Evolutionary conservation across 2,113 vertebrate species (phyloP).

Genomic region (Austrofundulus limnaeus): DNA sequence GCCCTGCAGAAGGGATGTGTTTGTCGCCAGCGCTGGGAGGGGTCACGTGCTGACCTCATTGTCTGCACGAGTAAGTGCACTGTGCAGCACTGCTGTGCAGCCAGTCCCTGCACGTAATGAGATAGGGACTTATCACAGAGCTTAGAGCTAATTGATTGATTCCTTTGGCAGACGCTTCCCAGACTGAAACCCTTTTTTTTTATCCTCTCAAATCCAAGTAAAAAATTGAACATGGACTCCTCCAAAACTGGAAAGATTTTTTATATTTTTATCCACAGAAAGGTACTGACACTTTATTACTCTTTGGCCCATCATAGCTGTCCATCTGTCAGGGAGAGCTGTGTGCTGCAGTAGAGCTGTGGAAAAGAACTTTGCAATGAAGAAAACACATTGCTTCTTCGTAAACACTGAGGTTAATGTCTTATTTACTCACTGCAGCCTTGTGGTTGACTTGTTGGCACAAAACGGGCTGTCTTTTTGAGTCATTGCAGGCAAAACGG

Average conservation of each 20-base stretch:
- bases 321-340: slow-evolving; percentile 17
- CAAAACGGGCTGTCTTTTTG: slow-evolving; percentile 37
- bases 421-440: slow-evolving; percentile 56
- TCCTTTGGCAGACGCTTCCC: slow-evolving; percentile 55
- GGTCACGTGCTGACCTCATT: slow-evolving; percentile 83
- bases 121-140: slow-evolving; percentile 45
- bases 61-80: slow-evolving; percentile 75
- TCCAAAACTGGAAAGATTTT: slow-evolving; percentile 61
- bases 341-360: slow-evolving; percentile 15
- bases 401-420: slow-evolving; percentile 63
- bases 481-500: slow-evolving; percentile 18
- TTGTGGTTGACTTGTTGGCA: slow-evolving; percentile 36
- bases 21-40: slow-evolving; percentile 56
- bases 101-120: slow-evolving; percentile 33
- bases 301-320: slow-evolving; percentile 42
- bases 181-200: slow-evolving; percentile 37
- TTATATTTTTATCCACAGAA: slow-evolving; percentile 70
- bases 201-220: slow-evolving; percentile 34
- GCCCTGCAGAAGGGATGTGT: slow-evolving; percentile 68
- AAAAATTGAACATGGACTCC: slow-evolving; percentile 47
- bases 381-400: slow-evolving; percentile 43
- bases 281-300: slow-evolving; percentile 70
- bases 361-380: slow-evolving; percentile 52
- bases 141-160: slow-evolving; percentile 70
- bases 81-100: slow-evolving; percentile 42